Conservation (phyloP, 1,140 invertebrate genomes). For the Anastrepha obliqua region DNA sequence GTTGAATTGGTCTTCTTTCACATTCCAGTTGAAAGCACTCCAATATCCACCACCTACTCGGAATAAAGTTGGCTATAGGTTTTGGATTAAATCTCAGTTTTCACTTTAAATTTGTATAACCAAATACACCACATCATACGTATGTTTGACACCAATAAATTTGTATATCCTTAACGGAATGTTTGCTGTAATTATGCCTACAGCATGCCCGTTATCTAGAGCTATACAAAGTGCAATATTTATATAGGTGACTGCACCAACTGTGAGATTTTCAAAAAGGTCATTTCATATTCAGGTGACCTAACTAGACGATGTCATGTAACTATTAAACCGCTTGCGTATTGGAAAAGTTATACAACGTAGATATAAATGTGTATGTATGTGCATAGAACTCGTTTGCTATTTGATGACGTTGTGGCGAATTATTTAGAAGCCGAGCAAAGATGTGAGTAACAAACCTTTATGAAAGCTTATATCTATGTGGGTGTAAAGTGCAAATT, state of each 20-base stretch:
- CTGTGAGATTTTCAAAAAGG: conserved; percentile 28
- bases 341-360: neutral
- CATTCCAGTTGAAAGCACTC: no score
- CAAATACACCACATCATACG: neutral
- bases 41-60: neutral
- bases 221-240: neutral
- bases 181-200: neutral
- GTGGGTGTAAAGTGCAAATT: no score
- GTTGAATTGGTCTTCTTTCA: no score
- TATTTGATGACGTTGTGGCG: neutral
- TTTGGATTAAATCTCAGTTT: conserved; percentile 30
- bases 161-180: neutral
- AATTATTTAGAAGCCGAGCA: neutral
- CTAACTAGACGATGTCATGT: neutral
- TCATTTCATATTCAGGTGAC: conserved; percentile 50
- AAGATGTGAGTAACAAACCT: no score
- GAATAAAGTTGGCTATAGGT: neutral
- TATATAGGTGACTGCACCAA: neutral
- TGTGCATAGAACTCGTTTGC: neutral
- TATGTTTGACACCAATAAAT: neutral
- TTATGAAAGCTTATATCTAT: no score
- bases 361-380: neutral
- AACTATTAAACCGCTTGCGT: neutral
- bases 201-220: neutral
- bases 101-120: neutral